Percentiles rank a stretch among this genome's conserved stretches.
These are phyloP conservation scores for Ceyx melanurus DNA, from an alignment of 2,113 vertebrate genomes.

Conservation along the genomic window DNA sequence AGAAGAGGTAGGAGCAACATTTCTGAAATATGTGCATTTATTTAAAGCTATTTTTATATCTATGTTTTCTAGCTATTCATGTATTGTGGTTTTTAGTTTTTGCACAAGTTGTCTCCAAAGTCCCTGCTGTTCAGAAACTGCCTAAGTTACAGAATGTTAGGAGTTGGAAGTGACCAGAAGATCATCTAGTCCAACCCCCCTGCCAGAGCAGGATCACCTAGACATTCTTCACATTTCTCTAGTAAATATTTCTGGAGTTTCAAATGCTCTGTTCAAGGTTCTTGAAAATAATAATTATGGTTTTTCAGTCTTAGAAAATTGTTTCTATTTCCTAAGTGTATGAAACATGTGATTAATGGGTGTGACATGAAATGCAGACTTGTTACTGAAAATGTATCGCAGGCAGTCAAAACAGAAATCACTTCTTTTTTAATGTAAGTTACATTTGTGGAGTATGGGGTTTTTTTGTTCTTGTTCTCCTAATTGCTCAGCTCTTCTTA, in stretches of 20 bases:
- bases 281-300: neutral
- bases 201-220: no score
- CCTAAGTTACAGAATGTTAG: neutral
- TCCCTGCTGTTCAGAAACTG: neutral
- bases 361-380: neutral
- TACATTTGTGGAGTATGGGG: neutral
- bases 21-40: neutral
- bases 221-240: neutral
- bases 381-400: neutral
- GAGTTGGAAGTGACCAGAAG: no score
- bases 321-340: neutral
- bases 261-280: neutral
- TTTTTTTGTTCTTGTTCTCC: neutral
- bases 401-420: neutral
- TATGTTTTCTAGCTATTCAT: neutral
- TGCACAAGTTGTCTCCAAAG: neutral
- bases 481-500: neutral
- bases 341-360: neutral
- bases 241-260: neutral
- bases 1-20: constrained; percentile 88
- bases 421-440: neutral
- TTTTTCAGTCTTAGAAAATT: neutral
- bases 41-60: no score
- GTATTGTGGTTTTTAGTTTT: neutral
- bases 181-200: no score